phyloP scores from a whole-genome alignment of 2,888 invertebrate species.

The Neria commutata region DNA sequence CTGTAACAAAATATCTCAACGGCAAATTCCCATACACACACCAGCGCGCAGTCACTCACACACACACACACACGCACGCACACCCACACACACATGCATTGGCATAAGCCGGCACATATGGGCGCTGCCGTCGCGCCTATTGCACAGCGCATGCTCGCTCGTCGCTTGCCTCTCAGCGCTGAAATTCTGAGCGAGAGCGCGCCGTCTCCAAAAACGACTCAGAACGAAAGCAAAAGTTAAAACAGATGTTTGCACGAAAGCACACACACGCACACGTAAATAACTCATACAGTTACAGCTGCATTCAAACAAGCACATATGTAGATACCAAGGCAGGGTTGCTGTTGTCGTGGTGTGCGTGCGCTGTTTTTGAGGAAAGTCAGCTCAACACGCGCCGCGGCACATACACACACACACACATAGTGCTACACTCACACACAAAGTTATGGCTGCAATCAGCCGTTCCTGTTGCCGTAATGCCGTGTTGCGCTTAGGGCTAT shows the following conservation, averaged over 20 bases:
- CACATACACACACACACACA: conserved; percentile 17
- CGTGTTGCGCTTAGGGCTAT: conserved; percentile 7
- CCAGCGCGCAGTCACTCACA: conserved; percentile 3
- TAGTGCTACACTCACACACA: conserved; percentile 13
- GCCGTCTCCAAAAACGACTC: conserved; percentile 25
- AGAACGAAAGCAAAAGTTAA: conserved; percentile 51
- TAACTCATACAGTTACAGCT: conserved; percentile 21
- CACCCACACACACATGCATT: not conserved
- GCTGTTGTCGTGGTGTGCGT: not conserved
- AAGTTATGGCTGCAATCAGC: conserved; percentile 27
- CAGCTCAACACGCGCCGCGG: conserved; percentile 11
- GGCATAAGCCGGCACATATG: not conserved
- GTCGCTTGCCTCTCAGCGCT: not conserved
- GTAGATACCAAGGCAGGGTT: not conserved
- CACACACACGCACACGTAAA: conserved; percentile 27
- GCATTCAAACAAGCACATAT: not conserved
- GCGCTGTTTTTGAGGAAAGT: not conserved
- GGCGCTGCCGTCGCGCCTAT: not conserved
- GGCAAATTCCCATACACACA: conserved; percentile 24
- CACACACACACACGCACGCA: conserved; percentile 3
- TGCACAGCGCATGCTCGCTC: not conserved
- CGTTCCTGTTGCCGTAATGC: conserved; percentile 2
- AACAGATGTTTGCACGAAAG: conserved; percentile 50
- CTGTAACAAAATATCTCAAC: conserved; percentile 48
- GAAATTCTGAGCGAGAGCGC: not conserved